Conservation (phyloP, 2,113 vertebrate species). For the Mastomys natalensis region DNA sequence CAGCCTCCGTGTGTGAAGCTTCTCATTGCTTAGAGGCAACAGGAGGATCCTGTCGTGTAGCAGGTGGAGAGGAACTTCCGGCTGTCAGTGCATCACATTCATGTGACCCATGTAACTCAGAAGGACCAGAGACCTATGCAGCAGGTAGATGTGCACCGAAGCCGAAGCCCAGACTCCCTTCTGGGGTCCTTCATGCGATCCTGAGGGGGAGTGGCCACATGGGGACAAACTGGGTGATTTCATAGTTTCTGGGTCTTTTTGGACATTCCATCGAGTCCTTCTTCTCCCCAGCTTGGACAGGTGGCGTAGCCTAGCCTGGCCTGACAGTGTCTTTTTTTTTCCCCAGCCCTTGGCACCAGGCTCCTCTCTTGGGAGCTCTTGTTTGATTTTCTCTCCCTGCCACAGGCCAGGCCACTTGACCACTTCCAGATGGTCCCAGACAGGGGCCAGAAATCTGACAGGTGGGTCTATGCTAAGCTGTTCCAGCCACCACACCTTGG, state of each 20-base stretch:
- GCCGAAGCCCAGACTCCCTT: neutral
- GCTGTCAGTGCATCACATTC: neutral
- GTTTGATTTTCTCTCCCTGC: neutral
- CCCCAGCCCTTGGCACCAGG: neutral
- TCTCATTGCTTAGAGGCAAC: neutral
- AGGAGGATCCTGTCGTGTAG: neutral
- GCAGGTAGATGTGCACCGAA: neutral
- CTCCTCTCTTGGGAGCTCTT: neutral
- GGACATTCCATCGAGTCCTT: rapidly evolving
- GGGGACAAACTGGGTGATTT: neutral
- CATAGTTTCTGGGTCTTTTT: neutral
- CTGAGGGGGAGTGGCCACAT: neutral
- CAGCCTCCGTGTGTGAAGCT: rapidly evolving
- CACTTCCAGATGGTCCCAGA: neutral
- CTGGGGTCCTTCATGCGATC: neutral
- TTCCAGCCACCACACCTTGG: neutral
- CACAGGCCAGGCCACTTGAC: neutral
- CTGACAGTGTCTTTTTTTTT: neutral
- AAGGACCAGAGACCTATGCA: neutral
- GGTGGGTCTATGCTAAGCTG: neutral
- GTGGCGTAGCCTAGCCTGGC: neutral
- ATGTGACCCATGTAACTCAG: neutral
- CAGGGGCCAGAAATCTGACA: neutral
- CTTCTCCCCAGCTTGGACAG: neutral
- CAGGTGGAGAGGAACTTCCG: neutral